Base-by-base conservation (phyloP, 2,797 vertebrate species). In the Peromyscus melanophrys region DNA sequence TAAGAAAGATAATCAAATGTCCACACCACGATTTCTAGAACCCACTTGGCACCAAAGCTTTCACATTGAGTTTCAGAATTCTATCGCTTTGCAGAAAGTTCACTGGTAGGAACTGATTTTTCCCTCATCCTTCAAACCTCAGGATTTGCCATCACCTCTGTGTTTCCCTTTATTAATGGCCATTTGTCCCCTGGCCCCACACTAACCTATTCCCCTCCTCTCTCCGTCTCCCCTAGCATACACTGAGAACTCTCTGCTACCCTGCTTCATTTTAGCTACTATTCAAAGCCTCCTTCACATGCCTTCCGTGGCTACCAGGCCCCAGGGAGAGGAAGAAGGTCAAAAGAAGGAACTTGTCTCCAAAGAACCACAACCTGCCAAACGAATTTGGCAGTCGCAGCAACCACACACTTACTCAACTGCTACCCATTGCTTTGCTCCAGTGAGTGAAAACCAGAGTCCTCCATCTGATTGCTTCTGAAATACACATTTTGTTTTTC, bases 1-100 rank as follows among this genome's bases (percentile, higher is more conserved):
- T 96, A 83, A 78, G 85, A 86, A 96, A 93, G 88, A 78, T 46
- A 75, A 92, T 43, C 89, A 89, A 93, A 46, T 59, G 40, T 71
- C 19, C 34, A 69, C 65, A 27, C 34, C 71, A 93, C 88, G 23
- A 7, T 59, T 73, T 90, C 89, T 90, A n/a, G 94, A 94, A 29
- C 23, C 6, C 61, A 71, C 52, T 16, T 37, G 6, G 69, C 21
- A 65, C 31, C 13, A 73, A 92, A 96, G 82, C 27, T 78, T 87
- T 31, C 65, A 69, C 59, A 75, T 59, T 73, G 59, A 31, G 91
- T 93, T 93, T 95, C 67, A 43, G 75, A 95, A 73, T 57, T 34
- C 80, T 86, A 49, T 9, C 16, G 16, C 49, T 37, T 14, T 14
- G 19, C 34, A 89, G 76, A 55, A 85, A 67, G 78, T 81, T 87